These are phyloP conservation scores for Pterostichus madidus DNA, from an alignment of 2,888 invertebrate species.

Conservation along the genomic window DNA sequence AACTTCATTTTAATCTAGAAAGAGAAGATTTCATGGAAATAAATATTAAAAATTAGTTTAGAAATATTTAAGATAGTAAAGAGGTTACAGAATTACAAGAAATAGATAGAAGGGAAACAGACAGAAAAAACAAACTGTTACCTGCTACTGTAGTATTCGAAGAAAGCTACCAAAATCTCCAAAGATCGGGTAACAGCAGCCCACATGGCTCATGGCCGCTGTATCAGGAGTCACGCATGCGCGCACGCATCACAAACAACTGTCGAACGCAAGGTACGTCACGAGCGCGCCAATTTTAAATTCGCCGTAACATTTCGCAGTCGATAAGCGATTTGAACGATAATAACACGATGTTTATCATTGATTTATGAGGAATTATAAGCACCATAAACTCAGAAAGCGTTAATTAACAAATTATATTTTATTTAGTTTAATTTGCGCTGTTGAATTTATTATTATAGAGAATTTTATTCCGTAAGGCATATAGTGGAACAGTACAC, in stretches of 20 bases:
- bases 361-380: constrained; percentile 10
- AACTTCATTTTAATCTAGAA: too few relatives aligned
- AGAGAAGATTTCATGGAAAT: too few relatives aligned
- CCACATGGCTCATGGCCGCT: constrained; percentile 84
- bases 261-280: background rate
- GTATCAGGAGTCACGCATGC: constrained; percentile 66
- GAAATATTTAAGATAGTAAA: background rate
- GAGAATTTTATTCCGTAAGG: constrained; percentile 6
- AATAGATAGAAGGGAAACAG: constrained; percentile 13
- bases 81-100: background rate
- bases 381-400: constrained; percentile 8
- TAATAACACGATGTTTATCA: constrained; percentile 5
- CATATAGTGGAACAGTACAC: background rate
- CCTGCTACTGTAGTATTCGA: constrained; percentile 90
- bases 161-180: constrained; percentile 90
- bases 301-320: constrained; percentile 3
- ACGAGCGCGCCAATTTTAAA: constrained; percentile 32
- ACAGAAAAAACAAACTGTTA: constrained; percentile 74
- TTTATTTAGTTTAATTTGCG: background rate
- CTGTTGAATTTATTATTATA: background rate
- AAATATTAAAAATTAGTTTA: background rate
- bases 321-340: background rate
- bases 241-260: constrained; percentile 52
- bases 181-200: constrained; percentile 89
- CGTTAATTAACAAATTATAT: background rate